A percentile compares a stretch with the other conserved stretches of the same genome.
Evolutionary conservation across 1,140 invertebrate species (phyloP).

Genomic region (Littorina saxatilis): DNA sequence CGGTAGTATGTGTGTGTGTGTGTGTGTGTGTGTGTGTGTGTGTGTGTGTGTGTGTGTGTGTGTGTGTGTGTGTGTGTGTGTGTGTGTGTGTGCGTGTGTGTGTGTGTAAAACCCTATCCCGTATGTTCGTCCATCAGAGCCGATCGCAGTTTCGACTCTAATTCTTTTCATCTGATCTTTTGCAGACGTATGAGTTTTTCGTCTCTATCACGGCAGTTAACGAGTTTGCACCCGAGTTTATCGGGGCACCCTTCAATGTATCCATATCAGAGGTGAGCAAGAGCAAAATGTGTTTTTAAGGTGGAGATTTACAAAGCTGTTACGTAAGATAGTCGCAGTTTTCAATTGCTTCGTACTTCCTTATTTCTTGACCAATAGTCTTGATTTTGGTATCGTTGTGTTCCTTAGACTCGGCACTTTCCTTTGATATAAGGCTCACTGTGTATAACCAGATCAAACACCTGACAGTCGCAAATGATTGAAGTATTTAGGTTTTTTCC

Average conservation of each 20-base stretch:
- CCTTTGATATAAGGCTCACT: too few species aligned
- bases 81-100: slow-evolving; percentile 2
- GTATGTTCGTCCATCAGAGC: neutral
- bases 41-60: neutral
- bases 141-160: neutral
- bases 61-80: neutral
- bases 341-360: too few species aligned
- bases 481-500: too few species aligned
- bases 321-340: too few species aligned
- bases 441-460: too few species aligned
- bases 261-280: neutral
- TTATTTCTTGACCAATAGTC: too few species aligned
- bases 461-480: too few species aligned
- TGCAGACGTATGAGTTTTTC: slow-evolving; percentile 1
- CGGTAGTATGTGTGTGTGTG: neutral
- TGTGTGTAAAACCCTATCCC: neutral
- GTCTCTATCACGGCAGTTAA: neutral
- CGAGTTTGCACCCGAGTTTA: slow-evolving; percentile 18
- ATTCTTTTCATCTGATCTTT: neutral
- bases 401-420: too few species aligned
- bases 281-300: too few species aligned
- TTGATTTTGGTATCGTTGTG: too few species aligned
- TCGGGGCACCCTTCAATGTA: neutral
- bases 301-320: too few species aligned
- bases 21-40: slow-evolving; percentile 1